phyloP scores from a whole-genome alignment of 2,797 vertebrate genomes.

The Acanthopagrus latus region DNA sequence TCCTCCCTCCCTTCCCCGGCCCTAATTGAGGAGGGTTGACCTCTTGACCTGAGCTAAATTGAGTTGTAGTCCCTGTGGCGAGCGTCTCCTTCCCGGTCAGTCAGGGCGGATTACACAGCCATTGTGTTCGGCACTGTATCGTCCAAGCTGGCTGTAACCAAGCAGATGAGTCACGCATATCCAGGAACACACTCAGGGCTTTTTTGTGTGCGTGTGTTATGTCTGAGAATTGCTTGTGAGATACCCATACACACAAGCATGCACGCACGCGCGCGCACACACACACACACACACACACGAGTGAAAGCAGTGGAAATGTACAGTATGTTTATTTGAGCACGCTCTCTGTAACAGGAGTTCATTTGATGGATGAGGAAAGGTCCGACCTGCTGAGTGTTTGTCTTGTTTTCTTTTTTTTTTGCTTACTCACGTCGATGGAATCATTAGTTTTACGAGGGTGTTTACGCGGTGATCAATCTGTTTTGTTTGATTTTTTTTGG shows the following conservation, averaged over 20 bases:
- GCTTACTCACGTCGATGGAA: conserved; percentile 56
- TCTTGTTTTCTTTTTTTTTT: conserved; percentile 50
- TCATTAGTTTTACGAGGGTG: conserved; percentile 40
- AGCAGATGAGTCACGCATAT: conserved; percentile 86
- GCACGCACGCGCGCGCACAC: conserved; percentile 23
- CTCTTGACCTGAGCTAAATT: conserved; percentile 87
- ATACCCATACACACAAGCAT: conserved; percentile 36
- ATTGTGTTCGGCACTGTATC: conserved; percentile 83
- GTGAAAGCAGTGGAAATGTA: conserved; percentile 31
- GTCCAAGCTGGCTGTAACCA: conserved; percentile 83
- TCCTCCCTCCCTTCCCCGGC: conserved; percentile 69
- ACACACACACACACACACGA: conserved; percentile 27
- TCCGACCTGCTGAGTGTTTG: conserved; percentile 52
- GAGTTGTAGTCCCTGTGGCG: conserved; percentile 88
- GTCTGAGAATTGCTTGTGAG: conserved; percentile 56
- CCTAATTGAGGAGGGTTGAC: conserved; percentile 88
- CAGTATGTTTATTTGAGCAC: conserved; percentile 9
- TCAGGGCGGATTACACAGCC: conserved; percentile 85
- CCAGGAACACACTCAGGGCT: conserved; percentile 78
- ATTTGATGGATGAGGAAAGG: conserved; percentile 58
- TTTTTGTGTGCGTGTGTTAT: conserved; percentile 29
- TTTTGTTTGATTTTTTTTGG: not conserved
- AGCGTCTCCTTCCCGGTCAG: conserved; percentile 86
- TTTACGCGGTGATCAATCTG: conserved; percentile 42
- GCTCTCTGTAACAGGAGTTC: conserved; percentile 50